Percentiles rank a stretch among this genome's conserved stretches.
Evolutionary conservation across 2,113 vertebrate species (phyloP).

Genomic region (Myotis brandtii): DNA sequence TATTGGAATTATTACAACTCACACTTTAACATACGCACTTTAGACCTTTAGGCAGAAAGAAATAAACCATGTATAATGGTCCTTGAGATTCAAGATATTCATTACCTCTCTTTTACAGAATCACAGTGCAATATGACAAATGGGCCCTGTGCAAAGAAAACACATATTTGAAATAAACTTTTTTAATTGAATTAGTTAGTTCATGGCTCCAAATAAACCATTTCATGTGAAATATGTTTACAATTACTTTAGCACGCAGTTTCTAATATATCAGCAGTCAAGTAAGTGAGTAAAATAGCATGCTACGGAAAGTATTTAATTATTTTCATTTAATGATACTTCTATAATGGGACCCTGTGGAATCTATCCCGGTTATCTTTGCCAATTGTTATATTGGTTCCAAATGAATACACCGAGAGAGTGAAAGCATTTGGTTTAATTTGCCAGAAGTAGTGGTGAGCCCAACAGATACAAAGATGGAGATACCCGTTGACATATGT

Average conservation of each 20-base stretch:
- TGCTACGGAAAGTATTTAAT: constrained; percentile 59
- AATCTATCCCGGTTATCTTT: constrained; percentile 6
- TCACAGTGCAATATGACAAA: constrained; percentile 63
- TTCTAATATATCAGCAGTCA: constrained; percentile 59
- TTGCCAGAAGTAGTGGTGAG: background rate
- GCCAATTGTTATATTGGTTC: constrained; percentile 33
- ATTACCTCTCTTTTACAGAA: constrained; percentile 15
- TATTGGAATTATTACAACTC: constrained; percentile 28
- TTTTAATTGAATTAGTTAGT: constrained; percentile 79
- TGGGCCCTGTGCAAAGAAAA: constrained; percentile 40
- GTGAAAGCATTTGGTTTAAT: constrained; percentile 45
- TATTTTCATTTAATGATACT: constrained; percentile 72
- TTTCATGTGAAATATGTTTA: constrained; percentile 73
- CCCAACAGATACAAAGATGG: background rate
- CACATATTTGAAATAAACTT: constrained; percentile 75
- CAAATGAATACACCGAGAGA: constrained; percentile 28
- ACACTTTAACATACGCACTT: background rate
- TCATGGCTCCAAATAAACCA: constrained; percentile 66
- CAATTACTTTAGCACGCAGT: constrained; percentile 61
- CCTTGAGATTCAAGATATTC: constrained; percentile 53
- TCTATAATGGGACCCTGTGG: constrained; percentile 49
- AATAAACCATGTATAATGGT: constrained; percentile 21
- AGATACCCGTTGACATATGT: constrained; percentile 11
- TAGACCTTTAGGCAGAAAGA: constrained; percentile 26
- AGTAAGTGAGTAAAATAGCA: background rate